Evolutionary conservation across 1,140 invertebrate species (phyloP), one percentile per base, ranked within the genome.

Genomic region (Rhyacophila brunnea): DNA sequence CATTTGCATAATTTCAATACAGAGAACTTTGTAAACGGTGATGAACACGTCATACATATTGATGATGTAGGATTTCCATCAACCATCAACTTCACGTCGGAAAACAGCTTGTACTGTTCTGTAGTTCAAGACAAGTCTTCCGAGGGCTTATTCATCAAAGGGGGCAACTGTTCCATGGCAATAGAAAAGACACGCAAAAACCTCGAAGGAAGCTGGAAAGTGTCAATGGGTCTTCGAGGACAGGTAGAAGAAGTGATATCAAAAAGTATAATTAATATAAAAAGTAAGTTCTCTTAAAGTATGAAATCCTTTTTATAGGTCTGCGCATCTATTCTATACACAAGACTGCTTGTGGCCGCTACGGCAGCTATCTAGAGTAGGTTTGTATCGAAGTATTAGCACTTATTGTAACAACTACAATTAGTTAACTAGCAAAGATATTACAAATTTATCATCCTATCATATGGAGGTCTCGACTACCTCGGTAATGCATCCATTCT

Each of bases 201-300:
- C 15, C 62, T 76, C 14, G 72, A 76, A 55, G 75, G 75, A 1
- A 67, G 62, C 19, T 77, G 74, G 74, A 66, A 69, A 14, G 61
- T 74, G 1, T 49, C 70, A 0, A 49, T 74, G 19, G 74, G 70
- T 9, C 18, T 74, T 1, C 70, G 71, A 0, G 74, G 74, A 13
- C 59, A 65, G 51, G 66, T 77, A 1, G 48, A 61, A 0, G 74
- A 77, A 55, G 34, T 72, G 17, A 59, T 60, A 40, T 43, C 70
- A 4, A 62, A 69, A 7, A 68, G 66, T 36, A 54, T 52, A 2
- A 62, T 75, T 2, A 47, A 60, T 38, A 68, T 75, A 34, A 65
- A 72, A 64, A 65, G 73, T 74, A 52, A 49, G 62, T 18, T 40
- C 23, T 42, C 18, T 13, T n/a, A 44, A 11, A 58, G 35, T 60